Conservation (phyloP, 2,888 invertebrate genomes). For the Alviniconcha strummeri region DNA sequence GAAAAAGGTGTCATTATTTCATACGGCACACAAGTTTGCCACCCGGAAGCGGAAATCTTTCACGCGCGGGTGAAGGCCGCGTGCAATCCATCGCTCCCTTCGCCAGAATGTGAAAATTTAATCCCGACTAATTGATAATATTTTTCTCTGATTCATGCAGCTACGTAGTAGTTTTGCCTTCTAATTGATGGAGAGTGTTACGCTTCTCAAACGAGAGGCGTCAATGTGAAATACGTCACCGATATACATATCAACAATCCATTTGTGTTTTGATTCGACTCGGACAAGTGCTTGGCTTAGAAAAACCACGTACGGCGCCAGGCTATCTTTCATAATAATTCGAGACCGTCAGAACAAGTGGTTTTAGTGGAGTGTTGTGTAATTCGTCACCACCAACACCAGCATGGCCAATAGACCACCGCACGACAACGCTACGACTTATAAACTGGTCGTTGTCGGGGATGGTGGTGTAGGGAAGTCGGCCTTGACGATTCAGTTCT, state of each 20-base stretch:
- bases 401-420: conserved; percentile 32
- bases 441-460: conserved; percentile 93
- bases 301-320: too few relatives aligned
- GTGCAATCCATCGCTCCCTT: background rate
- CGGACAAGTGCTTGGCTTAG: too few relatives aligned
- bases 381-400: background rate
- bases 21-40: background rate
- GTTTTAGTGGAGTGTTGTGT: too few relatives aligned
- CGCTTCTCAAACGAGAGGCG: too few relatives aligned
- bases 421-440: conserved; percentile 76
- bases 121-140: background rate
- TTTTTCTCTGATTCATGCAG: conserved; percentile 17
- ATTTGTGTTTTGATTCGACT: too few relatives aligned
- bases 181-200: background rate
- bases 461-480: conserved; percentile 97
- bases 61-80: conserved; percentile 16
- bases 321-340: background rate
- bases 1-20: background rate
- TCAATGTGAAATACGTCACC: too few relatives aligned
- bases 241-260: too few relatives aligned
- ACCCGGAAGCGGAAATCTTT: conserved; percentile 23
- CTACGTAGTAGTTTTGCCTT: background rate
- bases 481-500: conserved; percentile 94
- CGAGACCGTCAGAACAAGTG: background rate
- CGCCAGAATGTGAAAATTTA: conserved; percentile 9